Base-by-base conservation (phyloP, 2,888 invertebrate species). In the Yponomeuta cagnagella region DNA sequence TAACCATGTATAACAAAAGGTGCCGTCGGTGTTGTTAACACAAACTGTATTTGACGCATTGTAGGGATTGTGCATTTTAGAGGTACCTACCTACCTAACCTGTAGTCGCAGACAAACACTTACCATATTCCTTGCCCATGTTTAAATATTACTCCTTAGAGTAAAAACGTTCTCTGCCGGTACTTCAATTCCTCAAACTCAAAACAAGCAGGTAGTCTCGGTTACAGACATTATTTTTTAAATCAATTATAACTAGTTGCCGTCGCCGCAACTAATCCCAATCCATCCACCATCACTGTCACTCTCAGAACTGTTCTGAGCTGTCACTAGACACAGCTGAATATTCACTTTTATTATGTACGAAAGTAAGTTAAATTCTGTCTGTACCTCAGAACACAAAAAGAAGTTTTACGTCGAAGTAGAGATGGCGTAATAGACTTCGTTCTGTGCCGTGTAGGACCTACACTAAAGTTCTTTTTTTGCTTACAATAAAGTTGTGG, bases 41-140 rank as follows among this genome's bases (percentile, higher is more conserved):
- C 43, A 8, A 43, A 43, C 8, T 43, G 8, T 5, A 5, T 6
- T 10, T 23, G 30, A 30, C 64, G 23, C 30, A 8, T 23, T 30
- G 12, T 43, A 43, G 64, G 30, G 5, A n/a, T 30, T 10, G 64
- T 10, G n/a, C 2, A 8, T 64, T 64, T 23, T 64, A 30, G 52
- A 12, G 8, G 15, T 5, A 15, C 2, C 2, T 12, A 58, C 52
- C 15, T 12, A 15, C 15, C 4, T 10, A 12, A 52, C 12, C 52
- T 15, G 15, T 4, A 15, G 12, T 52, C 15, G 52, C 52, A 58
- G 3, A 15, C 12, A 58, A 15, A 58, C 15, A 58, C 85, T 80
- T 76, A 89, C 89, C 89, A 74, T 85, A 88, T 76, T 86, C 85
- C 78, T 88, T 88, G 71, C 83, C 85, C 89, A 89, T 89, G 71